These are phyloP conservation scores for Drosophila lacicola DNA, from an alignment of 2,888 invertebrate genomes.

Conservation along the genomic window DNA sequence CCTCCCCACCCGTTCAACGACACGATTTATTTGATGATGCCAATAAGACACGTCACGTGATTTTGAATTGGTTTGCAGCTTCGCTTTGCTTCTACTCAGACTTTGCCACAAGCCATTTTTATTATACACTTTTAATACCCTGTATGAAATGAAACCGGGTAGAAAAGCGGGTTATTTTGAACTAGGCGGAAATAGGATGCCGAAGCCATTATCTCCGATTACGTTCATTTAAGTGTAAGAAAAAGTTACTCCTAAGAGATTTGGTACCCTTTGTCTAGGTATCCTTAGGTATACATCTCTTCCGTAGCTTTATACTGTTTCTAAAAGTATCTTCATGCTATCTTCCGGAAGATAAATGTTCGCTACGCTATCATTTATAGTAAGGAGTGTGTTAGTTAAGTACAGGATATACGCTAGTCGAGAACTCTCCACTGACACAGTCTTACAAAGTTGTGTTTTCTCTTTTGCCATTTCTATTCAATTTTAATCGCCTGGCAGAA, in stretches of 20 bases:
- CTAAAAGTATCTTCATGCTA: too few species aligned
- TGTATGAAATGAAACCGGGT: background rate
- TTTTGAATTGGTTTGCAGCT: constrained; percentile 33
- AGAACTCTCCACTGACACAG: background rate
- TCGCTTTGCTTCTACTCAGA: constrained; percentile 9
- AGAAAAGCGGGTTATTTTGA: background rate
- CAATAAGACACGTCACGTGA: constrained; percentile 83
- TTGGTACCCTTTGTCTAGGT: too few species aligned
- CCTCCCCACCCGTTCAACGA: background rate
- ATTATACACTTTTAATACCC: constrained; percentile 4
- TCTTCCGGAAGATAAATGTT: too few species aligned
- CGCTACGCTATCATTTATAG: too few species aligned
- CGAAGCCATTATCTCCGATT: too few species aligned
- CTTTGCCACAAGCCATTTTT: constrained; percentile 15
- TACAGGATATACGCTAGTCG: background rate
- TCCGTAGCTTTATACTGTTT: too few species aligned
- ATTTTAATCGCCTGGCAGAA: constrained; percentile 60
- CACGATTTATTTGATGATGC: constrained; percentile 71
- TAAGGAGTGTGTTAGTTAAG: too few species aligned
- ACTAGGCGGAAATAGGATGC: background rate
- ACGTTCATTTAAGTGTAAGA: too few species aligned
- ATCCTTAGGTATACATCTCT: too few species aligned
- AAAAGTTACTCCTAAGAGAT: too few species aligned
- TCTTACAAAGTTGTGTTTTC: constrained; percentile 7
- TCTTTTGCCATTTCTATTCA: constrained; percentile 42